Evolutionary conservation across 2,113 vertebrate species (phyloP), one percentile per base, ranked within the genome.

Genomic region (Ahaetulla prasina): DNA sequence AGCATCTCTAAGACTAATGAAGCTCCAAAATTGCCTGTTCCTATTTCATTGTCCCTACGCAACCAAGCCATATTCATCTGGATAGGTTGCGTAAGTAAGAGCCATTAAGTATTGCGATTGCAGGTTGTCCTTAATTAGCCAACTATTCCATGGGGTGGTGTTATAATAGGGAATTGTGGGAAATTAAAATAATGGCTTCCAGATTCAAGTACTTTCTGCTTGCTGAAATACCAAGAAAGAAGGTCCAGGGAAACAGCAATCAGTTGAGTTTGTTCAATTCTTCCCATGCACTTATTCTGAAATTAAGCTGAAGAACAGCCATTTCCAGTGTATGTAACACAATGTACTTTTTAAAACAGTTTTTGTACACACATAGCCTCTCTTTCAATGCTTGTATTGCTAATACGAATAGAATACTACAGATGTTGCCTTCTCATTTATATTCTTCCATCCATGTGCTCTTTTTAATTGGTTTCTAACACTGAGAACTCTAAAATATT

Each of bases 381-480:
- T 93, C 4, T n/a, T 89, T 60, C 68, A 25, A 55, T 7, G 92
- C 93, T 92, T 0, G 0, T 95, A 35, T 94, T 68, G 45, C 23
- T 92, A 87, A 90, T 85, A 95, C 52, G 12, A 89, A 95, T 93
- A 93, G 6, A 45, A 91, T 55, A 11, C 54, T 25, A 22, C 87
- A 87, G 90, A 39, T 92, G 94, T 60, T 47, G 85, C 43, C 47
- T 87, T 47, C 43, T 85, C 89, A 92, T 95, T 94, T 84, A 84
- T 63, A 85, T 93, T 93, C 89, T 93, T 89, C 90, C 88, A 95
- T 88, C 50, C 92, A 53, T 87, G 5, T 68, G 92, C n/a, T 8
- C 86, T 91, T 95, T 95, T 94, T 95, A 94, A 96, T 91, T 96
- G 86, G 25, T 92, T 95, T 96, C 54, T 89, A 91, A 93, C 84